A percentile compares a stretch with the other conserved stretches of the same genome.
Evolutionary conservation across 2,113 vertebrate genomes (phyloP).

Genomic region (Mugil cephalus): DNA sequence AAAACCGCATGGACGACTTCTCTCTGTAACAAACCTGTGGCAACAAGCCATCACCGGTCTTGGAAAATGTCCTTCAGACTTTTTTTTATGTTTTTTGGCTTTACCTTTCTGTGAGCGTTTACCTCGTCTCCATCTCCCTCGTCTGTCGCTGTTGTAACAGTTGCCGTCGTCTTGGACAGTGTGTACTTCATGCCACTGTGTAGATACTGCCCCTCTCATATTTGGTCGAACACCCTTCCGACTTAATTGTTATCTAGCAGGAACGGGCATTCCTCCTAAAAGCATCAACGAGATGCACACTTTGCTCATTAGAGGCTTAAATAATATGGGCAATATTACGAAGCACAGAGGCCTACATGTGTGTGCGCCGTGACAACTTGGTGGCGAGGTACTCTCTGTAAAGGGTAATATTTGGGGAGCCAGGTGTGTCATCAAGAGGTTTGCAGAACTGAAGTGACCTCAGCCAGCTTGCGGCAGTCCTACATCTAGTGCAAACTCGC

Average conservation of each 20-base stretch:
- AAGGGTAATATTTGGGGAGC: conserved; percentile 11
- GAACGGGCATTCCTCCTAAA: conserved; percentile 17
- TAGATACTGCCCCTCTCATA: conserved; percentile 55
- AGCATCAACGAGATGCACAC: conserved; percentile 17
- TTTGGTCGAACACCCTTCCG: conserved; percentile 18
- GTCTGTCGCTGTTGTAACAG: conserved; percentile 40
- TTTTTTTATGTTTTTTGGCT: conserved; percentile 55
- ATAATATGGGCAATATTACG: conserved; percentile 56
- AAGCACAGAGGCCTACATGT: conserved; percentile 45
- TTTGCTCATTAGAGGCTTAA: conserved; percentile 22
- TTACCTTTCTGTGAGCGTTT: conserved; percentile 46
- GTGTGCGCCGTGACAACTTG: conserved; percentile 30
- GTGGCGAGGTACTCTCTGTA: conserved; percentile 11
- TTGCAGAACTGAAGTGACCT: conserved; percentile 28
- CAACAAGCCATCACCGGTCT: conserved; percentile 25
- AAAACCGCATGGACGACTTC: conserved; percentile 28
- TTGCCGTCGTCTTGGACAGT: conserved; percentile 31
- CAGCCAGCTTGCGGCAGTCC: conserved; percentile 27
- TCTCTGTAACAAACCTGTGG: conserved; percentile 35
- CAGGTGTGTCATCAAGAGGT: conserved; percentile 13
- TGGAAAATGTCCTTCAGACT: conserved; percentile 40
- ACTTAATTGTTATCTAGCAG: conserved; percentile 28
- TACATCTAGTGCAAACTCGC: conserved; percentile 26
- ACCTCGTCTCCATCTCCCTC: conserved; percentile 24
- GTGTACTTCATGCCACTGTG: conserved; percentile 23